These are phyloP conservation scores for Drosophila guanche DNA, from an alignment of 1,140 invertebrate genomes.

Conservation along the genomic window DNA sequence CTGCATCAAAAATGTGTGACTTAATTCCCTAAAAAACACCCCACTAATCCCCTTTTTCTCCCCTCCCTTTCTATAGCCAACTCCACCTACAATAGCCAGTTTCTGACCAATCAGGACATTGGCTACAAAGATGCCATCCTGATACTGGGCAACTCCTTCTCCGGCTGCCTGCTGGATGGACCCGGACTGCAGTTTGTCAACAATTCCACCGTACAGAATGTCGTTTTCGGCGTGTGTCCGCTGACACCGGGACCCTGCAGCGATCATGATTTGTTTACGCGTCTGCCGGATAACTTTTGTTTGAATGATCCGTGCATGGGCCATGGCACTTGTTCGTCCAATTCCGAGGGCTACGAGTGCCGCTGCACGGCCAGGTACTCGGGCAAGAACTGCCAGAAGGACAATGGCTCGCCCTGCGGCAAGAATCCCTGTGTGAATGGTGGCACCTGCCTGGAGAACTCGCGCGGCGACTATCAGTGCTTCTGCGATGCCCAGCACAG, in stretches of 20 bases:
- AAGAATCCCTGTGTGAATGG: conserved; percentile 89
- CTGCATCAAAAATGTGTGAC: too few relatives aligned
- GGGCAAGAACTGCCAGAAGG: conserved; percentile 93
- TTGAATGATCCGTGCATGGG: conserved; percentile 91
- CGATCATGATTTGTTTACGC: conserved; percentile 84
- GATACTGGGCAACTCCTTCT: conserved; percentile 91
- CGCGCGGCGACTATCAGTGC: conserved; percentile 90
- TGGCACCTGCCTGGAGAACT: conserved; percentile 89
- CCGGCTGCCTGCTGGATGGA: conserved; percentile 92
- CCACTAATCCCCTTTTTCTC: background rate
- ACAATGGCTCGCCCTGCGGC: conserved; percentile 89
- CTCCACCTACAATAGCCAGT: conserved; percentile 89
- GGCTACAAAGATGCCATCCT: conserved; percentile 87
- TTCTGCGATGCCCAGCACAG: conserved; percentile 89
- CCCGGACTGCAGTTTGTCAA: conserved; percentile 91
- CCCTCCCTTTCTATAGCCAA: conserved; percentile 85
- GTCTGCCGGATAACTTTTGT: conserved; percentile 88
- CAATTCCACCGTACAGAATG: conserved; percentile 86
- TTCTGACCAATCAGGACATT: conserved; percentile 88
- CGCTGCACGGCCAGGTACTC: conserved; percentile 90
- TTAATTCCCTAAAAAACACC: too few relatives aligned
- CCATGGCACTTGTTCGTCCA: conserved; percentile 90
- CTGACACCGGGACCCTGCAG: conserved; percentile 88
- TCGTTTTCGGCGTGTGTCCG: conserved; percentile 90
- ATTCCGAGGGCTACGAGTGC: conserved; percentile 90